These are phyloP conservation scores for Callaeas wilsoni DNA, from an alignment of 2,113 vertebrate genomes.

Conservation along the genomic window DNA sequence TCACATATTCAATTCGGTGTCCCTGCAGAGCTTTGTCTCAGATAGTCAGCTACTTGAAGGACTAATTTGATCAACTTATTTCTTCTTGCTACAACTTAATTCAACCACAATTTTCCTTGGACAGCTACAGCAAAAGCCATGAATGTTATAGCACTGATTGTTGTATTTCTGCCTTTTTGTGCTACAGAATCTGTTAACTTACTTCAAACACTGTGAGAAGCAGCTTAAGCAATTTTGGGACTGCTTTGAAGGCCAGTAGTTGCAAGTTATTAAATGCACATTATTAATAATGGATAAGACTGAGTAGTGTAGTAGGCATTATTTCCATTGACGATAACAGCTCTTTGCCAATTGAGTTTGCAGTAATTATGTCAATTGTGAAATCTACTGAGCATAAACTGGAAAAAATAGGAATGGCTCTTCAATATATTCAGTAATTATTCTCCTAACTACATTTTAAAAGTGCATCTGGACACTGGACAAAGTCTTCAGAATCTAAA, in stretches of 20 bases:
- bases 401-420: conserved; percentile 9
- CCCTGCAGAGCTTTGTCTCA: not conserved
- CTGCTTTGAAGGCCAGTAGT: not conserved
- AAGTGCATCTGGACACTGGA: conserved; percentile 64
- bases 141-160: not conserved
- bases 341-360: conserved; percentile 34
- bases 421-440: conserved; percentile 54
- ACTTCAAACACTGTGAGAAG: not conserved
- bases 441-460: conserved; percentile 60
- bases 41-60: not conserved
- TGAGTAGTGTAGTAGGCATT: not conserved
- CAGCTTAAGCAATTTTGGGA: not conserved
- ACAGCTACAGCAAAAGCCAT: not conserved
- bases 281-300: conserved; percentile 24
- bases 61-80: not conserved
- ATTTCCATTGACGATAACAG: not conserved
- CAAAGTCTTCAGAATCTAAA: conserved; percentile 65
- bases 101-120: not conserved
- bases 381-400: conserved; percentile 32
- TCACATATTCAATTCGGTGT: not conserved
- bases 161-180: not conserved
- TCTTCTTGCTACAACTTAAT: not conserved
- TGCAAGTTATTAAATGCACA: conserved; percentile 27
- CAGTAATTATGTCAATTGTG: conserved; percentile 23
- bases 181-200: not conserved